Percentiles rank a stretch among this genome's conserved stretches.
Conservation (phyloP, 2,113 vertebrate genomes). For the Syrrhaptes paradoxus region DNA sequence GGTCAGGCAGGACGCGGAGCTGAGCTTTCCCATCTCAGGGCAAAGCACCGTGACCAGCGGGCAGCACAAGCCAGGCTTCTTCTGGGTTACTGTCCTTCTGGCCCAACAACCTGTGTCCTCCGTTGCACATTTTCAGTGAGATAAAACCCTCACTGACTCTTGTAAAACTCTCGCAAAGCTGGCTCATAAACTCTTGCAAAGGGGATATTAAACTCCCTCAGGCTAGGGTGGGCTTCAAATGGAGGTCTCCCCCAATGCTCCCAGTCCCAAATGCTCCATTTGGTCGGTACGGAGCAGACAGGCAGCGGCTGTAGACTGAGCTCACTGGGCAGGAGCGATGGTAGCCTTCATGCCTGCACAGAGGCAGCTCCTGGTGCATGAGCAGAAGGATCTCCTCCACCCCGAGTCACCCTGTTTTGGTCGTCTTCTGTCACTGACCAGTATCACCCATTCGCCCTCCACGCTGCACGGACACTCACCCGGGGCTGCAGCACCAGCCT, state of each 20-base stretch:
- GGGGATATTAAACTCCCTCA: background rate
- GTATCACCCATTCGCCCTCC: background rate
- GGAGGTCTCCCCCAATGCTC: no score
- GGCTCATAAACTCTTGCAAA: background rate
- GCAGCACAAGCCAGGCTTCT: background rate
- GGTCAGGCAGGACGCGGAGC: background rate
- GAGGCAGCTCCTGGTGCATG: background rate
- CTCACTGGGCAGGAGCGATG: background rate
- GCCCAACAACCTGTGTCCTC: background rate
- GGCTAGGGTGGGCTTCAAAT: background rate
- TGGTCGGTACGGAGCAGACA: background rate
- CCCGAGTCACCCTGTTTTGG: accelerated
- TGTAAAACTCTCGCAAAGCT: background rate
- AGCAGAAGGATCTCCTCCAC: background rate
- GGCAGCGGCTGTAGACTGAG: background rate
- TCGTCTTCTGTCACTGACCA: background rate
- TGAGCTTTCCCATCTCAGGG: background rate
- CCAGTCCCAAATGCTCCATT: background rate
- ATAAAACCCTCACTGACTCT: background rate
- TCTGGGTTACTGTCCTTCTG: background rate
- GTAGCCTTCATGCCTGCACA: background rate
- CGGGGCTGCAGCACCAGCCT: background rate
- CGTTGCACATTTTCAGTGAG: accelerated
- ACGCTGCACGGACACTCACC: background rate
- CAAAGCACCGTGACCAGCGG: background rate